Conservation (phyloP, 2,113 vertebrate genomes). For the Podiceps cristatus region DNA sequence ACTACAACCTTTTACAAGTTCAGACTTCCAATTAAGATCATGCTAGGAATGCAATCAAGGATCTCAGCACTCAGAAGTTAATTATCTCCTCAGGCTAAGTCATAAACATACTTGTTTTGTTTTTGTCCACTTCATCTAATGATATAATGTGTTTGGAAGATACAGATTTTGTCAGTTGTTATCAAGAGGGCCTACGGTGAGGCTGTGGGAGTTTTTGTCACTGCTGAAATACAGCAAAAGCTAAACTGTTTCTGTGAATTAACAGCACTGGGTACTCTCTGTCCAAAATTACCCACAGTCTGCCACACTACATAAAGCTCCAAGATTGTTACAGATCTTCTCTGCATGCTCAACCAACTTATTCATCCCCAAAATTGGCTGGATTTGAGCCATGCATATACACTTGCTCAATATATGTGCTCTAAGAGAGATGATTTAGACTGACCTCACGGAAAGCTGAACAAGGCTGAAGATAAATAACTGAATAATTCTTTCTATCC, state of each 20-base stretch:
- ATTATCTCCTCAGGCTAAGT: conserved; percentile 81
- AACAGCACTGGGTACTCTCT: conserved; percentile 20
- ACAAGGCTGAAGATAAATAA: conserved; percentile 35
- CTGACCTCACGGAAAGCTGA: conserved; percentile 37
- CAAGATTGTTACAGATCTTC: background rate
- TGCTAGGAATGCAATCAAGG: conserved; percentile 82
- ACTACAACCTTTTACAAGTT: conserved; percentile 66
- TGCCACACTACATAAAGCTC: conserved; percentile 29
- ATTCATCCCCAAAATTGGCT: background rate
- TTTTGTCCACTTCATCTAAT: conserved; percentile 79
- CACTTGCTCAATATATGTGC: background rate
- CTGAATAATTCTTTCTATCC: conserved; percentile 70
- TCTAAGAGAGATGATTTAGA: background rate
- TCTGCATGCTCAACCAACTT: background rate
- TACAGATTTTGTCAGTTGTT: conserved; percentile 62
- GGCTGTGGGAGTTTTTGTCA: conserved; percentile 58
- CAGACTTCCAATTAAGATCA: conserved; percentile 79
- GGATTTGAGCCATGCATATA: conserved; percentile 25
- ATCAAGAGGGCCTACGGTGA: conserved; percentile 56
- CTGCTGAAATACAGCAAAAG: conserved; percentile 48
- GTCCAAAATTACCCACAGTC: conserved; percentile 46
- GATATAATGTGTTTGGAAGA: conserved; percentile 64
- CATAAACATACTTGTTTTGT: conserved; percentile 73
- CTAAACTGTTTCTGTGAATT: conserved; percentile 55
- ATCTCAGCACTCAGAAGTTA: conserved; percentile 80